Conservation (phyloP, 2,113 vertebrate genomes). For the Ceuthmochares aereus region DNA sequence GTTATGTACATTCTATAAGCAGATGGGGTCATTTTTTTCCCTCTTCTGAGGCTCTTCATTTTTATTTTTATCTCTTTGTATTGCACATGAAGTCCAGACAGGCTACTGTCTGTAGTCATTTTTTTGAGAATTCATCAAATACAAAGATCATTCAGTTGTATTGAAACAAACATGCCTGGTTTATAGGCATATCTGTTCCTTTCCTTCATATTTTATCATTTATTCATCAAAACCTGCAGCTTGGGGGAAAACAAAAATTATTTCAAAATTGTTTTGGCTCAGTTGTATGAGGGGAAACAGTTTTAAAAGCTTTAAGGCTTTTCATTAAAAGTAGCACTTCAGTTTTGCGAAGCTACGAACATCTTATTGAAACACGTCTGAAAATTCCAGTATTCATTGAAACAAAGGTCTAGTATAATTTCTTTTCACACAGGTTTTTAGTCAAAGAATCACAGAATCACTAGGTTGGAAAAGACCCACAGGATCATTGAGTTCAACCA, state of each 20-base stretch:
- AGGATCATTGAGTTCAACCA: no score
- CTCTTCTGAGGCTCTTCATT: background rate
- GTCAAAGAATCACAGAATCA: no score
- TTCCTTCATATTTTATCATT: background rate
- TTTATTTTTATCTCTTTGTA: background rate
- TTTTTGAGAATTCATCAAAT: background rate
- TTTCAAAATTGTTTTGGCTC: background rate
- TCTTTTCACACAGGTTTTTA: background rate
- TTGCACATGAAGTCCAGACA: background rate
- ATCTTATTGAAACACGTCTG: background rate
- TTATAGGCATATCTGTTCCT: background rate
- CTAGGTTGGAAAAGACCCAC: no score
- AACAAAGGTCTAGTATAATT: background rate
- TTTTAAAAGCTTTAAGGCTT: background rate
- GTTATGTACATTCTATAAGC: background rate
- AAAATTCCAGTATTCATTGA: background rate
- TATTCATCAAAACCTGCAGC: conserved; percentile 6
- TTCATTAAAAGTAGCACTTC: background rate
- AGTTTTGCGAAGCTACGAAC: background rate
- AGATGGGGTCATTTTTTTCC: background rate
- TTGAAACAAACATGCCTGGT: background rate
- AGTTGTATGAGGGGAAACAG: background rate
- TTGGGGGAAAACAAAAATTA: background rate
- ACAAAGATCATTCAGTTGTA: background rate
- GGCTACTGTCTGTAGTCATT: background rate